Base-by-base conservation (phyloP, 2,888 invertebrate genomes). In the Cantharis flavilabris region DNA sequence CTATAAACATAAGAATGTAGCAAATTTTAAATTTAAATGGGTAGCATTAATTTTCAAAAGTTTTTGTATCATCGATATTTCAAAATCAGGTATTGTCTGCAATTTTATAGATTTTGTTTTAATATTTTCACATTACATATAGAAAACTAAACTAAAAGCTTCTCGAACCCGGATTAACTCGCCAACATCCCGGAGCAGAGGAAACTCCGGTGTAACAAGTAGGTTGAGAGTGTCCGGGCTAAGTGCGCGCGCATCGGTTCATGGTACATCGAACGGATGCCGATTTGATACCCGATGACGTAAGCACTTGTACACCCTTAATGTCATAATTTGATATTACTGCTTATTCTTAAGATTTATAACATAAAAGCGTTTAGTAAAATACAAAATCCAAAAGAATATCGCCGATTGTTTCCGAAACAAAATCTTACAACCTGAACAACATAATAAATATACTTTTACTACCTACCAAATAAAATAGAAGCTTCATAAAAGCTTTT, bases 201-300 rank as follows among this genome's bases (percentile, higher is more conserved):
- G 83, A 85, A 84, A 86, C 87, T 86, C 86, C 86, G 86, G 87
- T 85, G 88, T 87, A 88, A 87, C 87, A 87, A 87, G 87, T 87
- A 87, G 87, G 86, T 86, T 86, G 85, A 85, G 82, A 83, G 82
- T 83, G 85, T 85, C 87, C 86, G 86, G 86, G 86, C 81, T 81
- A 80, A 80, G 83, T 83, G 85, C 86, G 86, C 85, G 86, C 87
- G 87, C 87, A 84, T 76, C 71, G 33, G 72, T 76, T 76, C 79
- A 78, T 78, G 81, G 79, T 81, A 83, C 84, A 84, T 83, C 84
- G 84, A 83, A 83, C 83, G 80, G 72, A 73, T 72, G 77, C 75
- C 76, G 71, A 72, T 76, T 76, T 74, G 71, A 78, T 73, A 76
- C 76, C 67, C 69, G 62, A 73, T 74, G 76, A 76, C 76, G 76